phyloP scores from a whole-genome alignment of 2,888 invertebrate species.

The Fragum sueziense region DNA sequence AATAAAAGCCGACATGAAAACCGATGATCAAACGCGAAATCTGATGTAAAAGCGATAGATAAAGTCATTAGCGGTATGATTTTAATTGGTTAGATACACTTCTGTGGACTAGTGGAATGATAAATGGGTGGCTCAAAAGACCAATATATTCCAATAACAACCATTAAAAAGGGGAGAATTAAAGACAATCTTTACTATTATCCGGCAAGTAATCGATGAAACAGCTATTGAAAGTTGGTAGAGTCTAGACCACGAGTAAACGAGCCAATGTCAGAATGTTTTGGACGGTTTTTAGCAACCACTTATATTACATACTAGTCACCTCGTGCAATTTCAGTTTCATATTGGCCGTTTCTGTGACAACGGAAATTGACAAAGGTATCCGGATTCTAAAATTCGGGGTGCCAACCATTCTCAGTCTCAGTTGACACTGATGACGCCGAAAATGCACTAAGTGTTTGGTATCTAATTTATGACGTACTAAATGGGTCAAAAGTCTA shows the following conservation, averaged over 20 bases:
- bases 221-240: not conserved
- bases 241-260: not conserved
- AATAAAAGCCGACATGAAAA: constrained; percentile 18
- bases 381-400: no score
- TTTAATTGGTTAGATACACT: constrained; percentile 27
- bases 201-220: not conserved
- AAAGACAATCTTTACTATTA: constrained; percentile 1
- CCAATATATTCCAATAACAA: not conserved
- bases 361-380: no score
- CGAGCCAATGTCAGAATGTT: no score
- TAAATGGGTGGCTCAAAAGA: constrained; percentile 13
- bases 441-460: no score
- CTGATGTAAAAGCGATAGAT: constrained; percentile 52
- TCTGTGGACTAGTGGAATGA: constrained; percentile 6
- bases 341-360: no score
- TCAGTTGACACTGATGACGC: no score
- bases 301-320: no score
- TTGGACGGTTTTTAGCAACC: no score
- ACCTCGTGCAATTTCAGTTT: no score
- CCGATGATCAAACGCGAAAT: constrained; percentile 52
- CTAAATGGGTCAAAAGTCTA: no score
- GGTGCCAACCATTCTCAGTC: no score
- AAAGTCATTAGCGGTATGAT: constrained; percentile 50
- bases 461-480: no score
- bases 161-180: not conserved